Conservation (phyloP, 2,113 vertebrate species). For the Myrmophylax atrothorax region DNA sequence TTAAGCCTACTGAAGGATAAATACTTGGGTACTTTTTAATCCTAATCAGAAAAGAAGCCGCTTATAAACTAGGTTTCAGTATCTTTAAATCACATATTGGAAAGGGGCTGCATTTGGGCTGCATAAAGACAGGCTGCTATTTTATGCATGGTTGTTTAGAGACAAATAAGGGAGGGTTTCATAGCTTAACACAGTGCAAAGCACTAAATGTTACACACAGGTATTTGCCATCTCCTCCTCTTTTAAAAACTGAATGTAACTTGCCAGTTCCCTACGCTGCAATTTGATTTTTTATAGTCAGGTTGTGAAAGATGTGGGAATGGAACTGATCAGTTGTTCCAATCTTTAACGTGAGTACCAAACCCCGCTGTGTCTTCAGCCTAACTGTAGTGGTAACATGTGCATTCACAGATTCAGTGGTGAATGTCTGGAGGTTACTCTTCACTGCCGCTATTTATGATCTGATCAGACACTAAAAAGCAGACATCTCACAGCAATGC, state of each 20-base stretch:
- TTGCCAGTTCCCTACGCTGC: neutral
- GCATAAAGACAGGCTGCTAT: neutral
- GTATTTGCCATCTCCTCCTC: neutral
- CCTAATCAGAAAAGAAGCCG: neutral
- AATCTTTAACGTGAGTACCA: neutral
- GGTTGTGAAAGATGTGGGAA: neutral
- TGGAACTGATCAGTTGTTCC: neutral
- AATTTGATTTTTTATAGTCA: neutral
- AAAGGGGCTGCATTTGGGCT: neutral
- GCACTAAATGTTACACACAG: neutral
- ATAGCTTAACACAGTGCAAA: neutral
- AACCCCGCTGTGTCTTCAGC: neutral
- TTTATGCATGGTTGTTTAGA: neutral
- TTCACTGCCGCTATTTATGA: neutral
- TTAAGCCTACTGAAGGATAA: neutral
- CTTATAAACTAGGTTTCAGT: neutral
- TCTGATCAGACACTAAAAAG: neutral
- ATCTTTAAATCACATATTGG: neutral
- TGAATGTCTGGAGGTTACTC: neutral
- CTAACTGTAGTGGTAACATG: neutral
- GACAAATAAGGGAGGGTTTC: neutral
- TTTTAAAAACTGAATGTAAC: neutral
- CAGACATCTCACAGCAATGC: neutral
- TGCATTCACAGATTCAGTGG: neutral
- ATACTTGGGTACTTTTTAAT: neutral